phyloP scores from a whole-genome alignment of 1,140 invertebrate genomes.

The Ylistrum balloti region DNA sequence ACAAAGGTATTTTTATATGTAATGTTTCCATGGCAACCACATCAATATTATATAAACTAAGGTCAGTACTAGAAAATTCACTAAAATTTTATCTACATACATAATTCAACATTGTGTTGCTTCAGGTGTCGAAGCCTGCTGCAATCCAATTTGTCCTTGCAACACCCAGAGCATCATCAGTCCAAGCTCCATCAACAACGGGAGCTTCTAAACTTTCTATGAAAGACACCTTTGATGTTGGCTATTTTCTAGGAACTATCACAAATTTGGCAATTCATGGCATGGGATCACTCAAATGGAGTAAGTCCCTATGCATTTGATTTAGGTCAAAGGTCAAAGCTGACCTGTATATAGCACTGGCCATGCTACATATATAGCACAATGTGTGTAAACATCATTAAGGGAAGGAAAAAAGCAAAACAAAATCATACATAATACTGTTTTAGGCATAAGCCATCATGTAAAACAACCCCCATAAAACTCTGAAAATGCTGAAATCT shows the following conservation, averaged over 20 bases:
- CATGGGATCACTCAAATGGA: neutral
- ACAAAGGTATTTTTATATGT: neutral
- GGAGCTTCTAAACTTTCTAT: neutral
- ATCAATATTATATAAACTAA: slow-evolving; percentile 6
- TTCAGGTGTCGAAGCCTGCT: neutral
- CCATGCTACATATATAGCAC: slow-evolving; percentile 5
- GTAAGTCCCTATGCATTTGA: neutral
- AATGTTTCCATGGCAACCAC: slow-evolving; percentile 10
- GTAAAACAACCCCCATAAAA: slow-evolving; percentile 30
- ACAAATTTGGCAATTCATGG: slow-evolving; percentile 20
- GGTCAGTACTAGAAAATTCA: neutral
- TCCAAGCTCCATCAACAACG: neutral
- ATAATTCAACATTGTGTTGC: neutral
- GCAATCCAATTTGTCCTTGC: neutral
- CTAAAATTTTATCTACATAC: neutral
- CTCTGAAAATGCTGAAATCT: neutral
- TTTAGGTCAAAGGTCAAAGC: slow-evolving; percentile 8
- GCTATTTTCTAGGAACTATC: slow-evolving; percentile 17
- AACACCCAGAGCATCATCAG: slow-evolving; percentile 9
- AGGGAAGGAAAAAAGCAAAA: neutral
- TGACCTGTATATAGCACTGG: slow-evolving; percentile 4
- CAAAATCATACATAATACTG: slow-evolving; percentile 33
- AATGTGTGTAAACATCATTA: slow-evolving; percentile 29
- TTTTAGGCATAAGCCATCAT: neutral
- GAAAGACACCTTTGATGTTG: slow-evolving; percentile 4